Conservation (phyloP, 2,113 vertebrate species). For the Oreotrochilus melanogaster region DNA sequence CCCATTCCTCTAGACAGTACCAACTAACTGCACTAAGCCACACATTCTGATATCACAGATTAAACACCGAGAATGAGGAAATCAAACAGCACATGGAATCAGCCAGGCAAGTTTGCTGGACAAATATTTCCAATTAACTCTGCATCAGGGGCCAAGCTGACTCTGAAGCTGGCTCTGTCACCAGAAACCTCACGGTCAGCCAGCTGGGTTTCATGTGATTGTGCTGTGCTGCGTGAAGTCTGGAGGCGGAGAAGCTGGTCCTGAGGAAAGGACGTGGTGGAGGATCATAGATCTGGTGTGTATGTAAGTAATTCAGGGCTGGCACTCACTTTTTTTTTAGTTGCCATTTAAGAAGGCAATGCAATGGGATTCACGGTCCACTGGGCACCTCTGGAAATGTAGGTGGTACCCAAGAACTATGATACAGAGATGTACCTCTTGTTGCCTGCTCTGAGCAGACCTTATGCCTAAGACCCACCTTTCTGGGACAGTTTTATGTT, state of each 20-base stretch:
- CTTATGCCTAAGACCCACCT: not conserved
- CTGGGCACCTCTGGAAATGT: not conserved
- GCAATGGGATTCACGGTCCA: not conserved
- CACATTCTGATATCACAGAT: not conserved
- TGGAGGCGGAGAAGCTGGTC: not conserved
- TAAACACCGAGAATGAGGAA: constrained; percentile 63
- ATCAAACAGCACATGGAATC: not conserved
- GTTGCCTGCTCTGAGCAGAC: not conserved
- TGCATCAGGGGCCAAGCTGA: not conserved
- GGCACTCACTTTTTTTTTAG: not conserved
- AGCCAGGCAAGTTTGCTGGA: not conserved
- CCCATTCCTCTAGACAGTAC: not conserved
- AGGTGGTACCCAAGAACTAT: not conserved
- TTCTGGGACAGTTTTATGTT: not conserved
- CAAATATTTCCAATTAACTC: constrained; percentile 46
- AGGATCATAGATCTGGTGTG: not conserved
- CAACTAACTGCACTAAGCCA: not conserved
- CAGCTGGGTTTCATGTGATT: not conserved
- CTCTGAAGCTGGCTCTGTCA: constrained; percentile 40
- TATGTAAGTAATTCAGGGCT: not conserved
- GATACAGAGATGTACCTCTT: not conserved
- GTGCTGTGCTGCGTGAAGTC: not conserved
- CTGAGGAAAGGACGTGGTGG: not conserved
- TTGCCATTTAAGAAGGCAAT: not conserved
- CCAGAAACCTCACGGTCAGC: not conserved